A percentile compares a stretch with the other conserved stretches of the same genome.
Evolutionary conservation across 2,797 vertebrate species (phyloP).

Genomic region (Brotula barbata): DNA sequence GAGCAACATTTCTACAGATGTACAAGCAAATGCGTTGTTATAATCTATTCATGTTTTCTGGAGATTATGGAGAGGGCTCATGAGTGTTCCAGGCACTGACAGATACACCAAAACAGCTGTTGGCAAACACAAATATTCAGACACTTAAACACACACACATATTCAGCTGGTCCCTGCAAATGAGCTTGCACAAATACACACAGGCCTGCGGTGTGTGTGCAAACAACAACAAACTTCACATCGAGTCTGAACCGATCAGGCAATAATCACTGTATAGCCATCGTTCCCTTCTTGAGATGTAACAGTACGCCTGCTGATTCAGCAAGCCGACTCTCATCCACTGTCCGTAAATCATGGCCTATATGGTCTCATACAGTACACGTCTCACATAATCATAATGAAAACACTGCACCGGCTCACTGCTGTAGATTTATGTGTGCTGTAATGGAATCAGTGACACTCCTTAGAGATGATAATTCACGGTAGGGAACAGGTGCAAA

Average conservation of each 20-base stretch:
- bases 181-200: neutral
- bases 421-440: constrained; percentile 6
- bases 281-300: constrained; percentile 19
- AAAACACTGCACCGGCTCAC: constrained; percentile 22
- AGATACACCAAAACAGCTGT: constrained; percentile 39
- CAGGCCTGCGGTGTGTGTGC: neutral
- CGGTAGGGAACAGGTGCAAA: constrained; percentile 10
- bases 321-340: constrained; percentile 35
- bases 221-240: constrained; percentile 11
- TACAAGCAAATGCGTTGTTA: constrained; percentile 23
- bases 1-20: constrained; percentile 31
- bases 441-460: constrained; percentile 34
- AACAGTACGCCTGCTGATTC: constrained; percentile 39
- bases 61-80: constrained; percentile 10
- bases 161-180: neutral
- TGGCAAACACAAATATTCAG: constrained; percentile 27
- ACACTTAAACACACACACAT: constrained; percentile 19
- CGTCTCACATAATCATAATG: constrained; percentile 32
- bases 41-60: constrained; percentile 45
- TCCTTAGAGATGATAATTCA: neutral
- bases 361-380: constrained; percentile 17
- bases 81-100: constrained; percentile 32
- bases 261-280: constrained; percentile 7
- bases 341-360: constrained; percentile 40
- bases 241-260: neutral